Base-by-base conservation (phyloP, 2,888 invertebrate genomes). In the Dicranocentrus wangi region DNA sequence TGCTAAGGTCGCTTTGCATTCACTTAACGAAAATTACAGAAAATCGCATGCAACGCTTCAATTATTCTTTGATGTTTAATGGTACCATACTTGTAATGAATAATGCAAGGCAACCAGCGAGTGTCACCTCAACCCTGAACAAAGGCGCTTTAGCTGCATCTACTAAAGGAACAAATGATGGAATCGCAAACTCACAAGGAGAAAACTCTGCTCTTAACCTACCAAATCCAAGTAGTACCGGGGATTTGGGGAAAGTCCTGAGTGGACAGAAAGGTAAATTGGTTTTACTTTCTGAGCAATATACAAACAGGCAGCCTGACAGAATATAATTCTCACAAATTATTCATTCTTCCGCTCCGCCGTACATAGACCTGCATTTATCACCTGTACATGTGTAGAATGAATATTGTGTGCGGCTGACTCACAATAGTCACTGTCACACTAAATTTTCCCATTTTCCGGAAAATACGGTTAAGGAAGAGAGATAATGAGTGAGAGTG, bases 211-310 rank as follows among this genome's bases (percentile, higher is more conserved):
- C 21, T 28, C 17, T 8, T 21, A 13, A 66, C 23, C 21, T 15
- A 7, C 27, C 32, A 19, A 60, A 13, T 23, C 8, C 27, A 51
- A 47, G 19, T 76, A 51, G 76, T 58, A 32, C 17, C 17, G 68
- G 76, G 19, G 69, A 76, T 43, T 60, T 27, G 3, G 61, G 60
- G n/a, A 76, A 76, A 69, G 28, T 47, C 28, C 19, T 58, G 19
- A 76, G 27, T 23, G 68, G 69, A 69, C 68, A 76, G 23, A 68
- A 69, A 76, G 76, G 76, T 69, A 60, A 43, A 43, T 53, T 68
- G 13, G 8, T 21, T 55, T 7, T 10, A 39, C 2, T 60, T 60
- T 60, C n/a, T 60, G 27, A 23, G 55, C 25, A 55, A 25, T 23
- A 3, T 7, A 55, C 55, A 21, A 23, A 19, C 15, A 51, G 8